Percentiles rank a stretch among this genome's conserved stretches.
These are phyloP conservation scores for Pycnonotus jocosus DNA, from an alignment of 2,113 vertebrate genomes.

Conservation along the genomic window DNA sequence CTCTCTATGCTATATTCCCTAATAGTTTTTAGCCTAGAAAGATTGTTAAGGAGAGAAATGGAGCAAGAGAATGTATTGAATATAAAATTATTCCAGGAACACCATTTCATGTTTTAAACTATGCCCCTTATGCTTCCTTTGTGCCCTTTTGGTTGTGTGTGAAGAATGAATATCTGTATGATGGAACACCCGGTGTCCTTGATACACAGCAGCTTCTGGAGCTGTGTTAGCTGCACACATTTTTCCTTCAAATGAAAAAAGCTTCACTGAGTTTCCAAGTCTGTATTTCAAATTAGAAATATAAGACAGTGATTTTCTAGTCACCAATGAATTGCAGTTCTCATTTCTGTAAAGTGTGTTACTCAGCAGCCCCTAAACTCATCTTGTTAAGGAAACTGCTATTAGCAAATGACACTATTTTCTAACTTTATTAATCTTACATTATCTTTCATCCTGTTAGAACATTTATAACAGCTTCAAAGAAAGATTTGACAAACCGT, in stretches of 20 bases:
- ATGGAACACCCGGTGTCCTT: neutral
- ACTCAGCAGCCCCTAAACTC: neutral
- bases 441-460: neutral
- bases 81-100: neutral
- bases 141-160: neutral
- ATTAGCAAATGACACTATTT: neutral
- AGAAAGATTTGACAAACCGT: neutral
- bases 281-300: neutral
- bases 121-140: neutral
- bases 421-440: neutral
- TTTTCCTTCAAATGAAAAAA: neutral
- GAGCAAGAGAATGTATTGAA: neutral
- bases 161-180: neutral
- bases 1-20: neutral
- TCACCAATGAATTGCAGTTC: neutral
- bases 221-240: neutral
- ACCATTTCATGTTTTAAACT: neutral
- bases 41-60: neutral
- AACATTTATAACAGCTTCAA: neutral
- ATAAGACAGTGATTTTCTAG: neutral
- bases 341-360: conserved; percentile 11
- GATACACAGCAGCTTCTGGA: neutral
- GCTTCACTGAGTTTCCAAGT: neutral
- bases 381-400: neutral
- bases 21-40: neutral